Percentiles rank a stretch among this genome's conserved stretches.
Conservation (phyloP, 1,140 invertebrate species). For the Cotesia typhae region DNA sequence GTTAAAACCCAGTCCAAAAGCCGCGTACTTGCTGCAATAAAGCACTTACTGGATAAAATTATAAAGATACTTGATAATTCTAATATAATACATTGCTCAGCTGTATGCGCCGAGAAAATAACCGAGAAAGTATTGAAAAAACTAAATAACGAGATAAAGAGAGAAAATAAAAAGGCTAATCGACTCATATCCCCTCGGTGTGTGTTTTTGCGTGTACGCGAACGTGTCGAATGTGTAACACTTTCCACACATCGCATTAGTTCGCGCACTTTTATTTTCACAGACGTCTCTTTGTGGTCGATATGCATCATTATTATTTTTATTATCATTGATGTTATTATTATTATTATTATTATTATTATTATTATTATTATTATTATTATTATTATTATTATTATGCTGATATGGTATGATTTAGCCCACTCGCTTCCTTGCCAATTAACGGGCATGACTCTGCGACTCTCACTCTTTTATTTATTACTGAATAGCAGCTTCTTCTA, state of each 20-base stretch:
- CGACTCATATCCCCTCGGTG: neutral
- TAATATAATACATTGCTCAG: neutral
- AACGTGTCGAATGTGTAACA: slow-evolving; percentile 28
- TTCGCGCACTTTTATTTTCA: slow-evolving; percentile 44
- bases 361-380: no score
- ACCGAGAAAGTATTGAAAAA: neutral
- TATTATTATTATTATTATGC: slow-evolving; percentile 3
- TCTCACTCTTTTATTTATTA: slow-evolving; percentile 33
- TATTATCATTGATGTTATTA: neutral
- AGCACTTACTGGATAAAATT: no score
- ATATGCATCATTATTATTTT: no score
- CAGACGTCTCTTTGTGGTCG: slow-evolving; percentile 33
- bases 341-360: no score
- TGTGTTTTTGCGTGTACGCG: neutral
- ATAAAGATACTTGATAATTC: neutral
- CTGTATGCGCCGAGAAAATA: neutral
- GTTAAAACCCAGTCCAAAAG: no score
- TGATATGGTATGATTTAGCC: slow-evolving; percentile 18
- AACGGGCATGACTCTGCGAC: slow-evolving; percentile 33
- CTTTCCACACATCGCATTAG: slow-evolving; percentile 38
- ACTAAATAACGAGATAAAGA: neutral
- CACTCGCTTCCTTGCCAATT: slow-evolving; percentile 30
- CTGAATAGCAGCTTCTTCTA: neutral
- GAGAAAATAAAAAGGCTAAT: neutral
- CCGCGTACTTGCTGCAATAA: no score